Evolutionary conservation across 1,140 invertebrate genomes (phyloP).

Genomic region (Diorhabda sublineata): DNA sequence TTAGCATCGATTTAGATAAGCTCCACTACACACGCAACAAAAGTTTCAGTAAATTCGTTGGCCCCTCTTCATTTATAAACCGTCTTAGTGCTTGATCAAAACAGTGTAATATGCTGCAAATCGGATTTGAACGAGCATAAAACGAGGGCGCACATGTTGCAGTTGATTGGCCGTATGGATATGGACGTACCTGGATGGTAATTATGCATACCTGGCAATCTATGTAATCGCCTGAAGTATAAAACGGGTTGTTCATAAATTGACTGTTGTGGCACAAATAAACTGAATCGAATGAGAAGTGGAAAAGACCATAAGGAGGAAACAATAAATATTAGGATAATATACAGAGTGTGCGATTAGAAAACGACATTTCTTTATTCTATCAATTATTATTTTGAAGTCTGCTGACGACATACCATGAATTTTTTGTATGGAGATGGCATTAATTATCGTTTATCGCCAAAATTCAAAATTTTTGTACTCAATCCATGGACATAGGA

Average conservation of each 20-base stretch:
- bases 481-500: no score
- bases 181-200: background rate
- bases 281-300: no score
- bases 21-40: constrained; percentile 20
- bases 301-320: no score
- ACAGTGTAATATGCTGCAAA: constrained; percentile 9
- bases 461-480: no score
- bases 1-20: constrained; percentile 27
- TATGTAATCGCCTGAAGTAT: background rate
- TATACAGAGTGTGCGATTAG: no score
- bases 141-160: background rate
- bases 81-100: constrained; percentile 9
- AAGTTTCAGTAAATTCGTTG: constrained; percentile 11
- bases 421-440: no score
- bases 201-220: background rate
- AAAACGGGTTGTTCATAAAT: background rate
- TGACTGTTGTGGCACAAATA: no score
- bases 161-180: background rate
- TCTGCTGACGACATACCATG: no score
- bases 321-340: no score
- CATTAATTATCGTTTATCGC: no score
- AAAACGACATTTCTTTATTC: no score
- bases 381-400: no score
- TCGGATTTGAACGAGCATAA: constrained; percentile 9
- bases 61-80: constrained; percentile 11